Evolutionary conservation across 2,797 vertebrate species (phyloP).

Genomic region (Lepus oiostolus): DNA sequence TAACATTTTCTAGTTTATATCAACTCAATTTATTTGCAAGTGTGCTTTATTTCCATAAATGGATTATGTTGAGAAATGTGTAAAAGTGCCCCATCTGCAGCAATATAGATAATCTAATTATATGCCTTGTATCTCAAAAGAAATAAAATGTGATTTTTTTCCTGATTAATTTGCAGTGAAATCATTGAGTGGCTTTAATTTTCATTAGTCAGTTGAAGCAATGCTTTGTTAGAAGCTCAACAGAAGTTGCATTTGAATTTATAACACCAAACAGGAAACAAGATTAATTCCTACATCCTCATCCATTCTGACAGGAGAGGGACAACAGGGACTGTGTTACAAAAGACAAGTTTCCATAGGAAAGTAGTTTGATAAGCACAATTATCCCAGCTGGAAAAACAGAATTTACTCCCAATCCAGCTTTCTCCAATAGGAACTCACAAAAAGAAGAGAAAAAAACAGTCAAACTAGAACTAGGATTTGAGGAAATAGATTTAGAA

Average conservation of each 20-base stretch:
- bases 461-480: no score
- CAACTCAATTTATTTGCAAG: constrained; percentile 35
- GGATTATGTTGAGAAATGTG: not conserved
- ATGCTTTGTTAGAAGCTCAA: not conserved
- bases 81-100: not conserved
- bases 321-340: no score
- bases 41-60: not conserved
- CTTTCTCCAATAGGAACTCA: no score
- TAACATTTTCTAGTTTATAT: not conserved
- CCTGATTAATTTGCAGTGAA: not conserved
- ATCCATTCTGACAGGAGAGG: no score
- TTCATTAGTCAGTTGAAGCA: constrained; percentile 6
- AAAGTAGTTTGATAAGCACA: no score
- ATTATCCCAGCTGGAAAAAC: no score
- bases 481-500: no score
- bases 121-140: not conserved
- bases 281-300: constrained; percentile 23
- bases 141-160: not conserved
- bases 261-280: constrained; percentile 5
- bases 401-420: no score
- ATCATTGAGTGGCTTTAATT: not conserved
- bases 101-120: not conserved
- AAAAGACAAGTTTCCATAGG: no score
- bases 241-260: not conserved
- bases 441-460: no score